Evolutionary conservation across 2,113 vertebrate genomes (phyloP).

Genomic region (Saccopteryx leptura): DNA sequence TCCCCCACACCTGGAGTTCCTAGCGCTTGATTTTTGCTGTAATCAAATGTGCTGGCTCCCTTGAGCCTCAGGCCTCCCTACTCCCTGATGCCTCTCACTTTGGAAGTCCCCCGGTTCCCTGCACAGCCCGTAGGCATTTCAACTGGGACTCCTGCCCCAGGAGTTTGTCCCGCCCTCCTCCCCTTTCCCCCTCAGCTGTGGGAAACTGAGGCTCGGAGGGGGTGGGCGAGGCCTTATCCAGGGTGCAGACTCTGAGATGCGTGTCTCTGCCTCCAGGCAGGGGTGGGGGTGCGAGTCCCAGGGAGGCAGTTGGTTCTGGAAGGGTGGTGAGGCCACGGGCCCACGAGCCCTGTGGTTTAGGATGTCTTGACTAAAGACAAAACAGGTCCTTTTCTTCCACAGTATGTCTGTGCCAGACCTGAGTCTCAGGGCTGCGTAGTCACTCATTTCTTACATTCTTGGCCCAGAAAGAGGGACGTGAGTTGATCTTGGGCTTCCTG

Average conservation of each 20-base stretch:
- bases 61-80: background rate
- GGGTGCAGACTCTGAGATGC: background rate
- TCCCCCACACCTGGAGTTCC: background rate
- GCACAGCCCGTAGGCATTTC: background rate
- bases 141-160: background rate
- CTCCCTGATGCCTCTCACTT: background rate
- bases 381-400: no score
- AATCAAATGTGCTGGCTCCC: no score
- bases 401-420: accelerated
- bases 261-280: background rate
- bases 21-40: background rate
- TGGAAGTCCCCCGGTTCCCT: background rate
- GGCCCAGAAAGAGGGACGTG: background rate
- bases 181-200: no score
- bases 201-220: background rate
- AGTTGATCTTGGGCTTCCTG: no score
- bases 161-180: background rate
- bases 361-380: background rate
- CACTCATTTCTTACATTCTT: accelerated
- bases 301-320: background rate
- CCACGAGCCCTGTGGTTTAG: background rate
- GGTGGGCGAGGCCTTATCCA: no score
- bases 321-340: background rate
- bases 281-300: background rate
- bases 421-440: accelerated